phyloP scores from a whole-genome alignment of 2,797 vertebrate species.

The Anguilla megastoma region DNA sequence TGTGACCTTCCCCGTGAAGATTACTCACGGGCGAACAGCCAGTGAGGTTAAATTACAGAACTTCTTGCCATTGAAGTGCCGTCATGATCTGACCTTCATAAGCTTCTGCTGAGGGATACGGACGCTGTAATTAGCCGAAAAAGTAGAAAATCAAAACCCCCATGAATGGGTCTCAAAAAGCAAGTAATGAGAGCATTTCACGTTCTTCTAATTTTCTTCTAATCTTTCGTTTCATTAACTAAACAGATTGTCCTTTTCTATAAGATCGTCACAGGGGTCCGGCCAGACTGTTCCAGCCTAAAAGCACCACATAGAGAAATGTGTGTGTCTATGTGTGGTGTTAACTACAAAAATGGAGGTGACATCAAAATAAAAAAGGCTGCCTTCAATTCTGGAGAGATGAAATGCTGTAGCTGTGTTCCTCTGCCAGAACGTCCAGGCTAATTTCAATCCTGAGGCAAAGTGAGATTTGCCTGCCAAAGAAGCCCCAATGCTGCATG shows the following conservation, averaged over 20 bases:
- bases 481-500: not conserved
- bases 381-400: no score
- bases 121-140: not conserved
- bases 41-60: conserved; percentile 3
- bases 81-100: not conserved
- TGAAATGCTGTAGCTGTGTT: not conserved
- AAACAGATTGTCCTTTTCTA: not conserved
- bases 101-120: not conserved
- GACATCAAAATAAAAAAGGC: not conserved
- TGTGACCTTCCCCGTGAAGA: not conserved
- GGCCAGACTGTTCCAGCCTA: no score
- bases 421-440: not conserved
- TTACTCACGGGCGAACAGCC: not conserved
- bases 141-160: not conserved
- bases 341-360: not conserved
- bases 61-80: not conserved
- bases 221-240: not conserved
- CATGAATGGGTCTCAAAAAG: not conserved
- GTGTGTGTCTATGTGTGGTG: not conserved
- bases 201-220: no score
- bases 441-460: not conserved
- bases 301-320: not conserved
- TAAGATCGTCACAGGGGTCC: no score
- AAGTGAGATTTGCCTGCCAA: not conserved
- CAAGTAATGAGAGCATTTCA: not conserved